Evolutionary conservation across 2,888 invertebrate species (phyloP).

Genomic region (Drosophila monieri): DNA sequence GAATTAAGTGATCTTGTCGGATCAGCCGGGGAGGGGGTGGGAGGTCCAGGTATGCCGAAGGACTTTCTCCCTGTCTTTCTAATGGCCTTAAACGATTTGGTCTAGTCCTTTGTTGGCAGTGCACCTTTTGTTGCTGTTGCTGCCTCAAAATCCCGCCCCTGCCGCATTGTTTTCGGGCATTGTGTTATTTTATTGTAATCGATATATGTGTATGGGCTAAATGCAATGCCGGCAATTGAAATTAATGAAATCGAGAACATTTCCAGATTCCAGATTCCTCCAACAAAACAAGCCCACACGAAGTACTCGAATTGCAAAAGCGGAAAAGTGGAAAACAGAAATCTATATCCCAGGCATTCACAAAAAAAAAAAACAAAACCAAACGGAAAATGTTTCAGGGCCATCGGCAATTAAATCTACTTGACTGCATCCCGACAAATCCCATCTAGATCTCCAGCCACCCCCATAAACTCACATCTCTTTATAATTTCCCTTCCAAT

Average conservation of each 20-base stretch:
- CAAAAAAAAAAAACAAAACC: neutral
- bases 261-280: constrained; percentile 27
- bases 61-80: neutral
- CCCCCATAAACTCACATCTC: constrained; percentile 20
- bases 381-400: constrained; percentile 1
- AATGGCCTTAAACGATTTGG: constrained; percentile 42
- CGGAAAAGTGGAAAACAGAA: constrained; percentile 1
- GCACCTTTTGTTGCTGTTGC: constrained; percentile 16
- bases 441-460: constrained; percentile 9
- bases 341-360: constrained; percentile 2
- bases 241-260: constrained; percentile 77
- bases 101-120: constrained; percentile 16
- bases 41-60: constrained; percentile 16
- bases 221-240: constrained; percentile 66
- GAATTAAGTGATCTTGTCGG: constrained; percentile 36
- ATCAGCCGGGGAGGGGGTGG: neutral
- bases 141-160: constrained; percentile 20
- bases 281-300: constrained; percentile 3
- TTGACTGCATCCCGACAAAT: constrained; percentile 60
- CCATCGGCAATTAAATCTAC: constrained; percentile 74
- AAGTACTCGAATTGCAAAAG: neutral
- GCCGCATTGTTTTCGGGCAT: constrained; percentile 26
- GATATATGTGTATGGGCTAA: constrained; percentile 62
- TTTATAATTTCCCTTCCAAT: neutral
- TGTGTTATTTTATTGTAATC: constrained; percentile 56